Conservation (phyloP, 1,140 invertebrate species). For the Zaprionus gabonicus region DNA sequence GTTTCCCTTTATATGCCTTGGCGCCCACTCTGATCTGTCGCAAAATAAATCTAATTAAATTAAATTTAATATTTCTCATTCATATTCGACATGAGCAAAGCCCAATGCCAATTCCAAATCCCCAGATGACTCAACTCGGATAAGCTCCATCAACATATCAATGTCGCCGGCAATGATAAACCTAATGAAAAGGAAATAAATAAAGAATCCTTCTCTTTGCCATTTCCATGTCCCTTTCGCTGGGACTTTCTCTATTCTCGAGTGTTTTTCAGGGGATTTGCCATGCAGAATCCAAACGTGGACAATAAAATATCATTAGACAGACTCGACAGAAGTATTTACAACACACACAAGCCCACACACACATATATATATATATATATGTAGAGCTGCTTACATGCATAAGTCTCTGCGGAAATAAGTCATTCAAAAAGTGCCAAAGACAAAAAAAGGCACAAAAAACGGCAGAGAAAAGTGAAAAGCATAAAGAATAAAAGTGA, state of each 20-base stretch:
- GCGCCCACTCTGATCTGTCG: constrained; percentile 31
- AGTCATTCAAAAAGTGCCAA: constrained; percentile 42
- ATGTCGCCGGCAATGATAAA: neutral
- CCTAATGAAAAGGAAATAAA: constrained; percentile 1
- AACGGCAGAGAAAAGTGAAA: constrained; percentile 13
- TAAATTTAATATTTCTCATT: constrained; percentile 57
- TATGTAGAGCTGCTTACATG: neutral
- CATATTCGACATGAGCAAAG: constrained; percentile 23
- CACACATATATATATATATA: neutral
- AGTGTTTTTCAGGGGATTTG: neutral
- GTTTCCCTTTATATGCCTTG: constrained; percentile 13
- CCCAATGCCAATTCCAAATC: neutral
- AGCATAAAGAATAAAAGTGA: constrained; percentile 39
- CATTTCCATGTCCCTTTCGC: neutral
- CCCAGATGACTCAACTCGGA: constrained; percentile 1
- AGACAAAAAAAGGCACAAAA: constrained; percentile 1
- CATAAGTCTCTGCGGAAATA: constrained; percentile 32
- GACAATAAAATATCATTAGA: constrained; percentile 1
- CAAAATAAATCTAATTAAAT: constrained; percentile 67
- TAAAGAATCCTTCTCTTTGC: neutral
- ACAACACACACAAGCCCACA: neutral
- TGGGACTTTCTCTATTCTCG: neutral
- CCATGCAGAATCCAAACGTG: neutral
- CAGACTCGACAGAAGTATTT: neutral
- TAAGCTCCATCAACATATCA: neutral